phyloP scores from a whole-genome alignment of 2,888 invertebrate genomes.

The Adelphocoris suturalis region DNA sequence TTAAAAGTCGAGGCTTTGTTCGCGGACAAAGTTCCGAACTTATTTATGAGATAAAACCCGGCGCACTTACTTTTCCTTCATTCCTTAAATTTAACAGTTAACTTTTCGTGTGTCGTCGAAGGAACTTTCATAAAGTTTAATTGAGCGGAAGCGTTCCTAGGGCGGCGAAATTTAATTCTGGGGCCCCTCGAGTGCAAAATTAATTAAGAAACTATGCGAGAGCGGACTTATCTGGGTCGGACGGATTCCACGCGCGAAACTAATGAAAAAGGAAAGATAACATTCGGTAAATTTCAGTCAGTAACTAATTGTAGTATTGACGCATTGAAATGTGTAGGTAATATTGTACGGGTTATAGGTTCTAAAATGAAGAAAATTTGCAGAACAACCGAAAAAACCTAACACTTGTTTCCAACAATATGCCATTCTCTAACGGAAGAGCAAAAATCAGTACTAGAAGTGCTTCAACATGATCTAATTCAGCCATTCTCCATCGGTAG shows the following conservation, averaged over 20 bases:
- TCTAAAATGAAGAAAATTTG: too few species aligned
- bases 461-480: too few species aligned
- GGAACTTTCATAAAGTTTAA: conserved; percentile 32
- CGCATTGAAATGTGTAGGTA: too few species aligned
- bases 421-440: too few species aligned
- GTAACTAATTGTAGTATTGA: too few species aligned
- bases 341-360: too few species aligned
- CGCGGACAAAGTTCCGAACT: background rate
- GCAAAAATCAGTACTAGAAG: too few species aligned
- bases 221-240: background rate
- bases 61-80: background rate
- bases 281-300: background rate
- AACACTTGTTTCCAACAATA: too few species aligned
- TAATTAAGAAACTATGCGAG: conserved; percentile 10
- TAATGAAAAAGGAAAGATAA: background rate
- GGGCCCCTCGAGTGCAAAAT: conserved; percentile 18
- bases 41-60: conserved; percentile 31
- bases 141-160: background rate
- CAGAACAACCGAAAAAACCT: too few species aligned
- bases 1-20: conserved; percentile 4
- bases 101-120: conserved; percentile 32
- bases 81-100: conserved; percentile 27
- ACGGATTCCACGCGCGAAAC: background rate
- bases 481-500: too few species aligned
- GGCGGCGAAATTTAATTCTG: conserved; percentile 27